phyloP scores from a whole-genome alignment of 2,797 vertebrate species.

The Ceryle rudis region DNA sequence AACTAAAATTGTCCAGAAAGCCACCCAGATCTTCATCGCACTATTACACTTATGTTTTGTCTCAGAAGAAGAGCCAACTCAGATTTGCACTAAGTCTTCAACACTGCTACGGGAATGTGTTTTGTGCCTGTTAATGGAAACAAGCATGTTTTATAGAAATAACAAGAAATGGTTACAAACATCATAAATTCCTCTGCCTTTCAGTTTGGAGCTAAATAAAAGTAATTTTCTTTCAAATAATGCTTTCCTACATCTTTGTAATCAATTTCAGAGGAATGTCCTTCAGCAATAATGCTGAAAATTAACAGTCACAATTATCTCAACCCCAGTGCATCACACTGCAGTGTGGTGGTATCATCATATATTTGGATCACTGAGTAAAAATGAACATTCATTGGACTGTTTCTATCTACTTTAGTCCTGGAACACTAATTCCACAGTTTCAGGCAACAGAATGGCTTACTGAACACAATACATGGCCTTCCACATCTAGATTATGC shows the following conservation, averaged over 20 bases:
- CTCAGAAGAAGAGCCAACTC: not conserved
- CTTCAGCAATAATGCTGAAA: not conserved
- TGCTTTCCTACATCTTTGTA: not conserved
- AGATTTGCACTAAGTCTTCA: not conserved
- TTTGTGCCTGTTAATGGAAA: not conserved
- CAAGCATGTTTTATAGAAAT: not conserved
- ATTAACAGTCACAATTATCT: slow-evolving; percentile 13
- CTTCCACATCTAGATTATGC: not conserved
- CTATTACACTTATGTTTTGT: not conserved
- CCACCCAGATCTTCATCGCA: not conserved
- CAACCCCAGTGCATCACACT: not conserved
- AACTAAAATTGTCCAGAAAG: slow-evolving; percentile 8
- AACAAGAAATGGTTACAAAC: not conserved
- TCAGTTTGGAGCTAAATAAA: slow-evolving; percentile 56
- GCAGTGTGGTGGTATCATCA: not conserved
- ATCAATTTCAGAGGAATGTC: not conserved
- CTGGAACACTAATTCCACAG: not conserved
- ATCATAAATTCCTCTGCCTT: not conserved
- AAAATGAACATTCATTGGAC: not conserved
- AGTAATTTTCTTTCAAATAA: slow-evolving; percentile 2
- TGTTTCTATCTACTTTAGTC: slow-evolving; percentile 30
- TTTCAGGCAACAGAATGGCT: not conserved
- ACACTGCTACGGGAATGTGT: not conserved
- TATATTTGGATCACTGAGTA: not conserved
- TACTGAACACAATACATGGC: not conserved